phyloP scores from a whole-genome alignment of 2,888 invertebrate genomes.

The Actias luna region DNA sequence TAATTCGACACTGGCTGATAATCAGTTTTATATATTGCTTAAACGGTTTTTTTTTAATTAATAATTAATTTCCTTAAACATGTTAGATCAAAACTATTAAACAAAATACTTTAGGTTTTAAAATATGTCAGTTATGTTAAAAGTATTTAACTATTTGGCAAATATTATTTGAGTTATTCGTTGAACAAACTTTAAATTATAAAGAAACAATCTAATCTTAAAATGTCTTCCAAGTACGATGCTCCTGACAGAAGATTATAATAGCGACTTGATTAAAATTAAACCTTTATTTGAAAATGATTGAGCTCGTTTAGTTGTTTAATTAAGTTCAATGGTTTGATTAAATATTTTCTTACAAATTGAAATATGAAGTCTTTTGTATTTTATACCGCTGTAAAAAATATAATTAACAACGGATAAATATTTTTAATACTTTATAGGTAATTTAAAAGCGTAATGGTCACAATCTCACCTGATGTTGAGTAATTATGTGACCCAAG shows the following conservation, averaged over 20 bases:
- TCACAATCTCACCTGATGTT: too few species aligned
- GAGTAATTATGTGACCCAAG: too few species aligned
- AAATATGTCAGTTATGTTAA: not conserved
- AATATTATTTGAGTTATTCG: slow-evolving; percentile 1
- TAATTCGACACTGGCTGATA: not conserved
- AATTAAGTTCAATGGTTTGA: slow-evolving; percentile 23
- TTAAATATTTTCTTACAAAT: slow-evolving; percentile 20
- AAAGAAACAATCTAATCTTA: slow-evolving; percentile 25
- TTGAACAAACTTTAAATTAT: not conserved
- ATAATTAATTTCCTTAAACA: too few species aligned
- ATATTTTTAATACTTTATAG: not conserved
- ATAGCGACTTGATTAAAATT: slow-evolving; percentile 31
- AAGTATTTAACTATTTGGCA: not conserved
- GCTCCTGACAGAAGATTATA: slow-evolving; percentile 25
- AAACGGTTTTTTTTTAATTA: too few species aligned
- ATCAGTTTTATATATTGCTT: too few species aligned
- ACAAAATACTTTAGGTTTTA: too few species aligned
- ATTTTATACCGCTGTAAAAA: not conserved
- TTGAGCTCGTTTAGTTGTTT: slow-evolving; percentile 32
- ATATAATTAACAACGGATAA: not conserved
- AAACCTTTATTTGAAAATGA: slow-evolving; percentile 34
- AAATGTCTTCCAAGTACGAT: slow-evolving; percentile 18
- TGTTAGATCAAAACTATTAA: too few species aligned
- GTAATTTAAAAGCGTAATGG: too few species aligned
- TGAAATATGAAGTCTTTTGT: not conserved